Base-by-base conservation (phyloP, 2,113 vertebrate species). In the Grammomys dolichurus region DNA sequence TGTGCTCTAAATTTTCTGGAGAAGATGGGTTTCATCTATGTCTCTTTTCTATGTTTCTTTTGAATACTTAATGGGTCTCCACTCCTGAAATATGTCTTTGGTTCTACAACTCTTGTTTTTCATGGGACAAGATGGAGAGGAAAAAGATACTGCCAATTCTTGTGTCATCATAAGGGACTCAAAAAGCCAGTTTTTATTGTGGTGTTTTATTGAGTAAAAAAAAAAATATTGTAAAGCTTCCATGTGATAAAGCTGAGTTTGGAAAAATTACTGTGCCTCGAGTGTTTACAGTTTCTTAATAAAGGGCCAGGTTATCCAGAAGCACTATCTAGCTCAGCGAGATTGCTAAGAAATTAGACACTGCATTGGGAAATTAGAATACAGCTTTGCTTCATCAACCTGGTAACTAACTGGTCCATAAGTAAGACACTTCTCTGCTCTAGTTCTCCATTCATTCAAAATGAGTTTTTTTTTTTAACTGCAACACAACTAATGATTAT, bases 171-270 rank as follows among this genome's bases (percentile, higher is more conserved):
- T 91, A 76, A 76, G 20, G 11, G 91, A 88, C 48, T 5, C 69
- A 60, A 86, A 86, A 76, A 89, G 63, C 2, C 36, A 60, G 43
- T 67, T 73, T n/a, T 77, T 95, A 1, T n/a, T 63, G 76, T 51
- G 60, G 48, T 80, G 78, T 86, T 90, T 85, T 46, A 70, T 77
- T 26, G 40, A 56, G 14, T 43, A 73, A 87, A 14, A 40, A 40
- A 40, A 40, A 46, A 75, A 17, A 73, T 31, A 40, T 95, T 95
- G 0, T 60, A 89, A 96, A 87, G 36, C 2, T 46, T 65, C 7
- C 22, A 77, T 9, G 48, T 91, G 65, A 65, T 36, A 76, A 91
- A 93, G 54, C 16, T 36, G 67, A 84, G 63, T 87, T 93, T 90
- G 20, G 6, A 31, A 91, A 54, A 4, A 92, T 24, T 8, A 63